Conservation (phyloP, 2,888 invertebrate genomes). For the Dolomedes plantarius region DNA sequence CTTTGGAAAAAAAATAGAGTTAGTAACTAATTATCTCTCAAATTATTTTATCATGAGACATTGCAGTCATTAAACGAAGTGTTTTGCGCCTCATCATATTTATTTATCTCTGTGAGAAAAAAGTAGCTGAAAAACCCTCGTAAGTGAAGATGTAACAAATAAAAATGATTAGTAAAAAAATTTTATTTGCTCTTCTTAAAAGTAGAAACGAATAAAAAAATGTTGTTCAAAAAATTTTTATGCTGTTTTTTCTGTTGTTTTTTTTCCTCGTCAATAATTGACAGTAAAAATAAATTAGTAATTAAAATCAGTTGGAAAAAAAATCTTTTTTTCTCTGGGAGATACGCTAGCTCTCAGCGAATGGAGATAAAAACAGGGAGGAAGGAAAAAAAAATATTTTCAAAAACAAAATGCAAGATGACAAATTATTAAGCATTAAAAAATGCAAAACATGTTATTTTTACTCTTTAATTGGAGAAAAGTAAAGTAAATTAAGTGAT, state of each 20-base stretch:
- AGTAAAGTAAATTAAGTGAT: background rate
- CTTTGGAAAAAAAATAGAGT: background rate
- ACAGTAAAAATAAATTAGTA: slow-evolving; percentile 1
- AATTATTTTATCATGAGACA: slow-evolving; percentile 1
- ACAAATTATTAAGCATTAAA: background rate
- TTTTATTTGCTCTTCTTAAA: slow-evolving; percentile 1
- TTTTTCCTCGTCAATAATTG: background rate
- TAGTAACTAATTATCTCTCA: slow-evolving; percentile 6
- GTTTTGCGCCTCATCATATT: slow-evolving; percentile 4
- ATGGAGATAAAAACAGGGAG: background rate
- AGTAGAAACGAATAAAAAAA: background rate
- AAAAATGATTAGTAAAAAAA: background rate
- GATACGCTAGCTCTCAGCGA: background rate
- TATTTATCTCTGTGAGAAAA: background rate
- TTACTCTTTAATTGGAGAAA: background rate
- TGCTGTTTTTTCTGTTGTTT: background rate
- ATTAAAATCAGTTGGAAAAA: background rate
- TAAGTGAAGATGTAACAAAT: background rate
- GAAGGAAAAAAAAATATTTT: background rate
- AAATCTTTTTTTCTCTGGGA: background rate
- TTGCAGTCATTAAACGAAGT: slow-evolving; percentile 1
- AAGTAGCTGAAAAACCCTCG: background rate
- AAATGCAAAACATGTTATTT: slow-evolving; percentile 2
- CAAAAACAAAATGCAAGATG: background rate
- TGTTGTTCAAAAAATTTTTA: too few relatives aligned